Percentiles rank a stretch among this genome's conserved stretches.
Conservation (phyloP, 2,888 invertebrate species). For the Ennomos fuscantarius region DNA sequence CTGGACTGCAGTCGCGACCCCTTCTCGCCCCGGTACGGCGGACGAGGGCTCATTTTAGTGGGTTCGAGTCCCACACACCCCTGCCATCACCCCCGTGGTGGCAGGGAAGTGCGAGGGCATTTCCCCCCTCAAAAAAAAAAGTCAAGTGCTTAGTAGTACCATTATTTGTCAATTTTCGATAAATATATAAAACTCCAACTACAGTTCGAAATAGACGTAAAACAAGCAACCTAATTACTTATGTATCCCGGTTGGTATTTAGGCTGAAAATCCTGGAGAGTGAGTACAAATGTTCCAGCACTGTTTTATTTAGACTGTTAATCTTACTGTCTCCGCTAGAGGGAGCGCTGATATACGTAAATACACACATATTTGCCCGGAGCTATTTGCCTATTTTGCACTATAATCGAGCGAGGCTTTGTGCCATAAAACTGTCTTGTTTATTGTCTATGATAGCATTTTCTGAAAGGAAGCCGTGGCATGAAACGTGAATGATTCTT, state of each 20-base stretch:
- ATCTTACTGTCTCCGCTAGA: conserved; percentile 40
- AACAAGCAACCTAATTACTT: conserved; percentile 33
- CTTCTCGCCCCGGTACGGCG: too few relatives aligned
- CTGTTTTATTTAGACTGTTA: conserved; percentile 46
- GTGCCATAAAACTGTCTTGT: not conserved
- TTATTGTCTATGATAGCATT: not conserved
- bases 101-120: too few relatives aligned
- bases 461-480: not conserved
- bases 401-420: not conserved
- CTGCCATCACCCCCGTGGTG: too few relatives aligned
- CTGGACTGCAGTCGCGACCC: too few relatives aligned
- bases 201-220: not conserved
- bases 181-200: too few relatives aligned
- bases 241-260: conserved; percentile 33
- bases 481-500: too few relatives aligned
- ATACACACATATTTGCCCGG: conserved; percentile 20
- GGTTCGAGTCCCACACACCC: too few relatives aligned
- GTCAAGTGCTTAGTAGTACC: too few relatives aligned
- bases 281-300: conserved; percentile 45
- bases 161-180: too few relatives aligned
- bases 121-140: too few relatives aligned
- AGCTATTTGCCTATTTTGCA: conserved; percentile 9
- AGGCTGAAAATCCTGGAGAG: conserved; percentile 41
- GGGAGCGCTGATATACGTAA: conserved; percentile 20
- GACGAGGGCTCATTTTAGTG: too few relatives aligned